Percentiles rank a stretch among this genome's conserved stretches.
phyloP scores from a whole-genome alignment of 1,140 invertebrate species.

The Megalonaias nervosa region DNA sequence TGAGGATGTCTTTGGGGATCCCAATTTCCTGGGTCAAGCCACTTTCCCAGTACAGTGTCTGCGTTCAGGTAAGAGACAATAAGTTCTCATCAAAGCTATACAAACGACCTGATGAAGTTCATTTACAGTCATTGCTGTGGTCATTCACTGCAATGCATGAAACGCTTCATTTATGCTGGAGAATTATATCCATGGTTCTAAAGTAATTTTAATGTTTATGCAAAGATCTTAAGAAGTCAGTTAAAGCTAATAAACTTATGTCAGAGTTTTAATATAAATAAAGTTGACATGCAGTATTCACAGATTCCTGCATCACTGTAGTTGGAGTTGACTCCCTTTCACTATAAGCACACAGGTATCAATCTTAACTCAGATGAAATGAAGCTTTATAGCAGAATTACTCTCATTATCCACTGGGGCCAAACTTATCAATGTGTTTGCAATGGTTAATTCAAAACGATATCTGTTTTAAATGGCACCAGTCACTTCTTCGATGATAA shows the following conservation, averaged over 20 bases:
- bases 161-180: not conserved
- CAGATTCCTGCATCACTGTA: too few species aligned
- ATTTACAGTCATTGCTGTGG: not conserved
- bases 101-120: not conserved
- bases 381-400: too few species aligned
- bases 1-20: slow-evolving; percentile 98
- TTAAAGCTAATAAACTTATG: not conserved
- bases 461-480: too few species aligned
- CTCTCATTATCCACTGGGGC: too few species aligned
- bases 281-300: too few species aligned
- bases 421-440: too few species aligned
- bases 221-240: not conserved
- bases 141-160: not conserved
- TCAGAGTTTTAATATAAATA: too few species aligned
- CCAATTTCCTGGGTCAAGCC: slow-evolving; percentile 97
- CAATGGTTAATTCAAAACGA: too few species aligned
- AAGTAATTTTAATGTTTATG: not conserved
- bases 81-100: not conserved
- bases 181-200: not conserved
- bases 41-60: slow-evolving; percentile 84
- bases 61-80: slow-evolving; percentile 65
- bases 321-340: too few species aligned
- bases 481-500: too few species aligned
- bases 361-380: too few species aligned
- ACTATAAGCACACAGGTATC: too few species aligned